Evolutionary conservation across 2,888 invertebrate genomes (phyloP).

Genomic region (Nymphalis c-album): DNA sequence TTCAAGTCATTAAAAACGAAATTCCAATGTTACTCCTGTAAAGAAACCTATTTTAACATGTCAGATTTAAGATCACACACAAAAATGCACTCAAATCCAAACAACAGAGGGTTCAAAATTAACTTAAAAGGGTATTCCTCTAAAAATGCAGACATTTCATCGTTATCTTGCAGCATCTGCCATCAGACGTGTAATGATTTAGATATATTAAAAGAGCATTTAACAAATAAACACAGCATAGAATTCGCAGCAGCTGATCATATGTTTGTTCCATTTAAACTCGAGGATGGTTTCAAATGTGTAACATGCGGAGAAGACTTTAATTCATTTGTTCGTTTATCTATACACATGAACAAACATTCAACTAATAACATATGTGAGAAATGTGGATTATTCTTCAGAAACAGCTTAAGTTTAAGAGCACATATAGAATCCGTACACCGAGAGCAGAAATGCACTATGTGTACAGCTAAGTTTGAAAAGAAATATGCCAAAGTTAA

Average conservation of each 20-base stretch:
- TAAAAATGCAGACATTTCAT: constrained; percentile 56
- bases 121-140: constrained; percentile 44
- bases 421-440: constrained; percentile 50
- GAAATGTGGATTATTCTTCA: constrained; percentile 51
- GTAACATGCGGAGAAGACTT: constrained; percentile 47
- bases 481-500: constrained; percentile 36
- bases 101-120: constrained; percentile 4
- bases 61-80: constrained; percentile 47
- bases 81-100: background rate
- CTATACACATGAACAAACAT: constrained; percentile 57
- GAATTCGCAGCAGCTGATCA: constrained; percentile 44
- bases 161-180: constrained; percentile 54
- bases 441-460: constrained; percentile 49
- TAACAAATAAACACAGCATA: constrained; percentile 46
- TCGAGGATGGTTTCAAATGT: constrained; percentile 49
- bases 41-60: constrained; percentile 47
- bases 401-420: constrained; percentile 50
- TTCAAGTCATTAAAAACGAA: constrained; percentile 51
- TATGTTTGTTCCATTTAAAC: constrained; percentile 52
- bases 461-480: constrained; percentile 48
- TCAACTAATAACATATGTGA: constrained; percentile 56
- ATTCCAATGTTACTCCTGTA: constrained; percentile 55
- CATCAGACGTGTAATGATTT: constrained; percentile 41
- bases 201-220: constrained; percentile 47
- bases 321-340: constrained; percentile 35